Conservation (phyloP, 2,797 vertebrate species). For the Telmatherina bonti region DNA sequence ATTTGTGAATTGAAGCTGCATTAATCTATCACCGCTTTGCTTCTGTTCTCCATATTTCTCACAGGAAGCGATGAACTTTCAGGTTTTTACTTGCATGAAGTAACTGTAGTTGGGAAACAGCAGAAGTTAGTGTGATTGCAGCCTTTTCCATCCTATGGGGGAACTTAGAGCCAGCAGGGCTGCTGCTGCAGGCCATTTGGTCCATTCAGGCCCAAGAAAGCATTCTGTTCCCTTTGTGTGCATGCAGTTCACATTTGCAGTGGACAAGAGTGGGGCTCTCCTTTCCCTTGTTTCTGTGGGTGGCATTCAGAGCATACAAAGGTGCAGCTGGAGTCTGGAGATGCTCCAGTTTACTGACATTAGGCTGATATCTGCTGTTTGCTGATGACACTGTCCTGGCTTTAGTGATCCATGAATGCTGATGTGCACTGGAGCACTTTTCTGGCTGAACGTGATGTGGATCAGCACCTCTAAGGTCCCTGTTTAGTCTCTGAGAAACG, state of each 20-base stretch:
- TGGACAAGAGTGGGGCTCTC: conserved; percentile 8
- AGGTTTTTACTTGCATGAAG: conserved; percentile 1
- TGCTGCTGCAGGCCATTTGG: conserved; percentile 15
- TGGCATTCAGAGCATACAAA: conserved; percentile 8
- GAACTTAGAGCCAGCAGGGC: background rate
- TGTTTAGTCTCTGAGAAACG: conserved; percentile 1
- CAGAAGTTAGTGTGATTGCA: conserved; percentile 7
- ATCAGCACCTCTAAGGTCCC: conserved; percentile 35
- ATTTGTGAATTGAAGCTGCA: conserved; percentile 20
- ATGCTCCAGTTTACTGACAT: conserved; percentile 35
- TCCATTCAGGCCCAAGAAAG: conserved; percentile 9
- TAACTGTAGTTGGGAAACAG: background rate
- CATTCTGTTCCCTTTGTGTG: background rate
- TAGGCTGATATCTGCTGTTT: conserved; percentile 29
- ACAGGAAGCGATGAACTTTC: background rate
- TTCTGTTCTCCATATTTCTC: conserved; percentile 19
- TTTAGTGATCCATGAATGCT: conserved; percentile 17
- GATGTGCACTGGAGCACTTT: conserved; percentile 35
- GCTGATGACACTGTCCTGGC: conserved; percentile 32
- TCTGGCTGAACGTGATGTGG: conserved; percentile 22
- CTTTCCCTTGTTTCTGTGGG: background rate
- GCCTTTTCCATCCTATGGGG: conserved; percentile 6
- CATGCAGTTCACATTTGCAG: background rate
- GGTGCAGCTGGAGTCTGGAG: conserved; percentile 26
- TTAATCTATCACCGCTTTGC: conserved; percentile 12